phyloP scores from a whole-genome alignment of 2,113 vertebrate species.

The Macrotus californicus region DNA sequence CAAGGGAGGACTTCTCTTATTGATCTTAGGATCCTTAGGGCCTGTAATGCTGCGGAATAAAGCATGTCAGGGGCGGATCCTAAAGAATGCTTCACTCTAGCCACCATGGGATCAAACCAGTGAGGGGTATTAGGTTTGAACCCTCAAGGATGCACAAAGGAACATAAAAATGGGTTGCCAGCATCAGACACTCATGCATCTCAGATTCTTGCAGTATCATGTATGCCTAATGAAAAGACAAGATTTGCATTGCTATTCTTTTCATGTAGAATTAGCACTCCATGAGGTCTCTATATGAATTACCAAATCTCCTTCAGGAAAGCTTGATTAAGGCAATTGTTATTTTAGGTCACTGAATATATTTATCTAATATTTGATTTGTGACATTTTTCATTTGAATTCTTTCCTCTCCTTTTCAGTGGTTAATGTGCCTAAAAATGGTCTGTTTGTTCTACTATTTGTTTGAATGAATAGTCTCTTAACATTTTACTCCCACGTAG shows the following conservation, averaged over 20 bases:
- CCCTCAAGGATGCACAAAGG: not conserved
- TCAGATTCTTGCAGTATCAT: not conserved
- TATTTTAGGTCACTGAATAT: not conserved
- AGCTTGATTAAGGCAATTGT: not conserved
- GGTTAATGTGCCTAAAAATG: not conserved
- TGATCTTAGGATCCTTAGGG: not conserved
- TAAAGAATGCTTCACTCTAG: not conserved
- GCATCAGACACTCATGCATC: not conserved
- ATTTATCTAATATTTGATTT: slow-evolving; percentile 8
- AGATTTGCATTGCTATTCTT: slow-evolving; percentile 4
- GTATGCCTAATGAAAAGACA: not conserved
- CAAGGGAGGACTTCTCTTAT: not conserved
- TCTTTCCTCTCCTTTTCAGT: not conserved
- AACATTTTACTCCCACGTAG: slow-evolving; percentile 25
- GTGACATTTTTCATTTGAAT: slow-evolving; percentile 1
- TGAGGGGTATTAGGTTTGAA: not conserved
- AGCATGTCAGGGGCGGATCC: not conserved
- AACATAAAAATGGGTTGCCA: not conserved
- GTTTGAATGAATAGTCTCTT: slow-evolving; percentile 11
- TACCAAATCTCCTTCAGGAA: slow-evolving; percentile 17
- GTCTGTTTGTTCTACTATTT: not conserved
- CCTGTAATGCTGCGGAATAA: not conserved
- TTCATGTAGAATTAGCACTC: slow-evolving; percentile 34
- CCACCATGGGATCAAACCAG: not conserved
- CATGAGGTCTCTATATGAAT: slow-evolving; percentile 13